Base-by-base conservation (phyloP, 2,113 vertebrate species). In the Australoheros scitulus region DNA sequence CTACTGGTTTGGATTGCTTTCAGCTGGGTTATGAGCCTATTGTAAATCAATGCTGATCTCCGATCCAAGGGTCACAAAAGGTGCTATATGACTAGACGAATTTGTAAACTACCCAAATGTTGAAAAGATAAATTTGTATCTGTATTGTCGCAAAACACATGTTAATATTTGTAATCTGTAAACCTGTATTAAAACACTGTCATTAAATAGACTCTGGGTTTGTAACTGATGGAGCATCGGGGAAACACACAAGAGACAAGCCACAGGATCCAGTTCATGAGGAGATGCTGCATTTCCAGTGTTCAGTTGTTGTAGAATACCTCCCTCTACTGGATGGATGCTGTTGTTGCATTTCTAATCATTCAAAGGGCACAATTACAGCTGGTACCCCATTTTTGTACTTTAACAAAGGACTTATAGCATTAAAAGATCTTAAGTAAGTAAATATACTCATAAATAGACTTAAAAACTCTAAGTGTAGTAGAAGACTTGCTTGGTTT, bases 241-340 rank as follows among this genome's bases (percentile, higher is more conserved):
- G 77, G 41, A 60, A 61, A 65, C 76, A 68, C 81, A 63, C 63
- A 57, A 32, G 79, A 60, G 63, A 20, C 11, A 6, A 85, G 55
- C 41, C 18, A 65, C 29, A 6, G 59, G 34, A 78, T 56, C 47
- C 59, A 80, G 36, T 52, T 50, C 43, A 87, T 29, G 36, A 79
- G 29, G 15, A 29, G 47, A 52, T 32, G 11, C 64, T 3, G 10
- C 55, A 32, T 76, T 82, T 72, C 9, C 15, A 56, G 17, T 38
- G 36, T 3, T 65, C 63, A 86, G 85, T 29, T 83, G 85, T 88
- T 88, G 83, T 80, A 86, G 72, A 93, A 91, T 52, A 90, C 83
- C 86, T 59, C 86, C 0, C 91, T 91, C 93, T 94, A 80, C 89
- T 91, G 94, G 89, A 81, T 0, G 26, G 1, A 63, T 3, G 1